phyloP scores from a whole-genome alignment of 2,113 vertebrate species.

The Microtus montanus region DNA sequence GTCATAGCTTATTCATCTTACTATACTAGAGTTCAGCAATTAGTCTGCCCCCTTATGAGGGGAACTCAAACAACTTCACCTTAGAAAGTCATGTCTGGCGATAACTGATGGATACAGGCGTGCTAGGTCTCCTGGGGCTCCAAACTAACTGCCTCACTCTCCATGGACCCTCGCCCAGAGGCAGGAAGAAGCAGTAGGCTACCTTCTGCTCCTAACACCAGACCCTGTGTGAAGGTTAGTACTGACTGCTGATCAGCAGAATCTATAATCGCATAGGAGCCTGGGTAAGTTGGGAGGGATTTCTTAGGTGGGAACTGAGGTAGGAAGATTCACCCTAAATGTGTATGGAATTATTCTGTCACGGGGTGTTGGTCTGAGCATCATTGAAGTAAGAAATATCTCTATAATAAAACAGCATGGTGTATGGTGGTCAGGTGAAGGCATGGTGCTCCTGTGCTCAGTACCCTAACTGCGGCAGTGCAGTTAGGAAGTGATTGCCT shows the following conservation, averaged over 20 bases:
- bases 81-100: background rate
- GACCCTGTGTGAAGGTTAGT: background rate
- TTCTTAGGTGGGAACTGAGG: background rate
- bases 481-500: background rate
- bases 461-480: background rate
- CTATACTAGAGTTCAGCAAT: background rate
- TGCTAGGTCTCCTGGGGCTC: background rate
- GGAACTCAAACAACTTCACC: background rate
- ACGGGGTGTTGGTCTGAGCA: no score
- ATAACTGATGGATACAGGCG: background rate
- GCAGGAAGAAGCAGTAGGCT: background rate
- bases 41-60: accelerated
- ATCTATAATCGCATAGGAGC: background rate
- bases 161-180: background rate
- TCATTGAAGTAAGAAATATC: background rate
- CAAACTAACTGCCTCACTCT: background rate
- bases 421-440: background rate
- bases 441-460: background rate
- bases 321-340: background rate
- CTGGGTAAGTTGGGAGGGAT: background rate
- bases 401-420: background rate
- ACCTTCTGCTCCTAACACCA: background rate
- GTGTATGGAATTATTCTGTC: no score
- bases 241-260: no score
- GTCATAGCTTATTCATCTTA: background rate